Conservation (phyloP, 2,797 vertebrate genomes). For the Graptemys geographica region DNA sequence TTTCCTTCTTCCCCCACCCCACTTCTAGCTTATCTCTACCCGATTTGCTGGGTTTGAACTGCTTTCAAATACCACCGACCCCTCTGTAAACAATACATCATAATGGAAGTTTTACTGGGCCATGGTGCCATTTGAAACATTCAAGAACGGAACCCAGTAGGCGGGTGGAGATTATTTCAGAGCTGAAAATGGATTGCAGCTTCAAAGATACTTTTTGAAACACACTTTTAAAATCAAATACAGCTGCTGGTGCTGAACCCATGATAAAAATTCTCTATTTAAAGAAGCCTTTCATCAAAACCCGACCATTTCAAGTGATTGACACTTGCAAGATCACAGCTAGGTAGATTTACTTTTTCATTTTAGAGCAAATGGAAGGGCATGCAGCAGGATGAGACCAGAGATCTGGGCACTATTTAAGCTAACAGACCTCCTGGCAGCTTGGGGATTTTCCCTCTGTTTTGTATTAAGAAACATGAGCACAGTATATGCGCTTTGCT, state of each 20-base stretch:
- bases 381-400: slow-evolving; percentile 33
- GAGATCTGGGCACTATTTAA: slow-evolving; percentile 60
- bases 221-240: neutral
- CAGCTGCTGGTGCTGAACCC: neutral
- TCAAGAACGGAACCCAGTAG: neutral
- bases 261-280: slow-evolving; percentile 25
- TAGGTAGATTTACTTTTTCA: slow-evolving; percentile 41
- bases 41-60: neutral
- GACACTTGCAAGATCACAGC: slow-evolving; percentile 28
- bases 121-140: neutral
- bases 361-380: slow-evolving; percentile 43
- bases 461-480: slow-evolving; percentile 76
- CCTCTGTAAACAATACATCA: neutral
- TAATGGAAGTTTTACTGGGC: neutral
- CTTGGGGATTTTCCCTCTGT: slow-evolving; percentile 71
- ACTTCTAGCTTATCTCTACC: too few relatives aligned
- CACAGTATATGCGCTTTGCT: slow-evolving; percentile 70
- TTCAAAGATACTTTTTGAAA: neutral
- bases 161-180: neutral
- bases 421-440: slow-evolving; percentile 68
- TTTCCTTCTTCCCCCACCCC: neutral
- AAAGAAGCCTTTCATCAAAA: slow-evolving; percentile 50
- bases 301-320: slow-evolving; percentile 7
- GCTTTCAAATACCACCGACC: neutral
- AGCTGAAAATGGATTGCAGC: neutral